These are phyloP conservation scores for Griposia aprilina DNA, from an alignment of 2,888 invertebrate genomes.

Conservation along the genomic window DNA sequence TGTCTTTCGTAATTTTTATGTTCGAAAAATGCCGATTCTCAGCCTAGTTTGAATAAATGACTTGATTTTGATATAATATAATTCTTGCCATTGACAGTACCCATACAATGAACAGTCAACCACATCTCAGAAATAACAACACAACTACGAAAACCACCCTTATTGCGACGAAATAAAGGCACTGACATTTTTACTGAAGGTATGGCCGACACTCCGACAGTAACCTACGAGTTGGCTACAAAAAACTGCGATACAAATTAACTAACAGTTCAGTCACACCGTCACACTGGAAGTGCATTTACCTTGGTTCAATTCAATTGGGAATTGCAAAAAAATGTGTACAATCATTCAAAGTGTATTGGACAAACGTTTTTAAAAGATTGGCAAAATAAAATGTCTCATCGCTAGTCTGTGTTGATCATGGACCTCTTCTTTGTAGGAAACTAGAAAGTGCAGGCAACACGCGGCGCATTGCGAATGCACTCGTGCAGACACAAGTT, in stretches of 20 bases:
- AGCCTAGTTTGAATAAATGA: too few relatives aligned
- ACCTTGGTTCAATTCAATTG: conserved; percentile 37
- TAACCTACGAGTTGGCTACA: conserved; percentile 24
- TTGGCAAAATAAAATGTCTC: conserved; percentile 10
- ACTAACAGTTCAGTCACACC: conserved; percentile 2
- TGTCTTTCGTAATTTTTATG: too few relatives aligned
- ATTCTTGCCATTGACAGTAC: background rate
- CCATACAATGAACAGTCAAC: background rate
- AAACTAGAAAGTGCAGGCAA: conserved; percentile 41
- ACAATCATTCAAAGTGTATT: conserved; percentile 16
- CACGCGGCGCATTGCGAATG: conserved; percentile 34
- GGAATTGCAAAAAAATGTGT: conserved; percentile 21
- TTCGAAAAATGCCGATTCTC: too few relatives aligned
- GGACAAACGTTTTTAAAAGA: conserved; percentile 29
- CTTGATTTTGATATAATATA: background rate
- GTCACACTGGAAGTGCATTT: conserved; percentile 38
- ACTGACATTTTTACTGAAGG: background rate
- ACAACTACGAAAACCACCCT: background rate
- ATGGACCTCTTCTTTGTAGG: background rate
- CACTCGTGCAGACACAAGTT: background rate
- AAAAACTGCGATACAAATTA: conserved; percentile 27
- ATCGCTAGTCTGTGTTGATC: background rate
- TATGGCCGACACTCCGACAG: background rate
- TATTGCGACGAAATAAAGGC: background rate
- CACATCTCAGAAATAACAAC: background rate